These are phyloP conservation scores for Flexamia atlantica DNA, from an alignment of 2,888 invertebrate genomes.

Conservation along the genomic window DNA sequence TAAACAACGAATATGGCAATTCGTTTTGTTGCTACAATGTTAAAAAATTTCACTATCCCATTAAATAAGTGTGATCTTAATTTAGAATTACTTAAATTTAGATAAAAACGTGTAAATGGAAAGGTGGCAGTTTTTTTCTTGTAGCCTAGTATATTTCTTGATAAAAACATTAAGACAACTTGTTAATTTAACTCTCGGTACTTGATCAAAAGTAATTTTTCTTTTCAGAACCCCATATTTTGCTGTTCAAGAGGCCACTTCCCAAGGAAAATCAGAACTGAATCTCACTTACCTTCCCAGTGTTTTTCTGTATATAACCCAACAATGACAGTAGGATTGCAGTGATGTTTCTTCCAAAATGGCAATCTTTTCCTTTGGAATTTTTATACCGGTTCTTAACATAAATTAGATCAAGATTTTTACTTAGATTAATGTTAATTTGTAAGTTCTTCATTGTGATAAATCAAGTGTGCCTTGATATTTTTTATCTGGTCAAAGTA, in stretches of 20 bases:
- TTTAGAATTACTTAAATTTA: no score
- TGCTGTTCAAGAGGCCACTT: conserved; percentile 82
- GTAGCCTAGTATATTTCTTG: no score
- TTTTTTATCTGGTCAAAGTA: background rate
- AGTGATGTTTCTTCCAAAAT: background rate
- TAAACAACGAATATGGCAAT: no score
- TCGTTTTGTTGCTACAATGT: no score
- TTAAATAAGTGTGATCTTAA: no score
- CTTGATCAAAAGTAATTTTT: no score
- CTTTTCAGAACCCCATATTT: conserved; percentile 91
- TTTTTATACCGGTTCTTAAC: background rate
- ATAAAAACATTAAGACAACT: no score
- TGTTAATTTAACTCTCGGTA: no score
- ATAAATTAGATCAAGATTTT: background rate
- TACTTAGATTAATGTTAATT: background rate
- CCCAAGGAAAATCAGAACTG: conserved; percentile 24
- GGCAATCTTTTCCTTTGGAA: no score
- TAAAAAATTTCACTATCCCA: no score
- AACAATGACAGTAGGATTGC: background rate
- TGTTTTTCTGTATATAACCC: background rate
- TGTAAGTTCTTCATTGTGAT: conserved; percentile 7
- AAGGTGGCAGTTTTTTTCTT: no score
- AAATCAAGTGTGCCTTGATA: conserved; percentile 13
- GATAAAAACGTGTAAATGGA: no score
- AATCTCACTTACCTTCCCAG: background rate